phyloP scores from a whole-genome alignment of 2,888 invertebrate species.

The Pharmacophagus antenor region DNA sequence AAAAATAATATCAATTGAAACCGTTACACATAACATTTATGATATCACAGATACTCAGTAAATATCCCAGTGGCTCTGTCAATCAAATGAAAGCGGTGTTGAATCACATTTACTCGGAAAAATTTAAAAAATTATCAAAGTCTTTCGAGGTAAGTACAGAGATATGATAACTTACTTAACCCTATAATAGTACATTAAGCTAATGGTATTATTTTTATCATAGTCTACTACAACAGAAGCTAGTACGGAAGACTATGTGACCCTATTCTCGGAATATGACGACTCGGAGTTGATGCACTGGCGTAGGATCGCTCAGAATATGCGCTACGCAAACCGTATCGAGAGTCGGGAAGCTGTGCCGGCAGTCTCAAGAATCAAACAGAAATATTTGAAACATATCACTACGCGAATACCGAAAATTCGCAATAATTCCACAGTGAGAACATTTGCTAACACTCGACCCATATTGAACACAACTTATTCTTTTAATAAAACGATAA shows the following conservation, averaged over 20 bases:
- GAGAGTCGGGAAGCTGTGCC: background rate
- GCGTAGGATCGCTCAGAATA: constrained; percentile 18
- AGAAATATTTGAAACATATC: background rate
- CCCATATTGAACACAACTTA: background rate
- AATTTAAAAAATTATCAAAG: constrained; percentile 1
- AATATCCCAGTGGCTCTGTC: constrained; percentile 15
- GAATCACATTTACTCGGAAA: constrained; percentile 14
- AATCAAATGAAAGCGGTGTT: constrained; percentile 24
- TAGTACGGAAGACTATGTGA: background rate
- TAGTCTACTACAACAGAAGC: constrained; percentile 1
- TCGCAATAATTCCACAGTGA: background rate
- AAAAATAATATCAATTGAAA: too few relatives aligned
- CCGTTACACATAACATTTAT: background rate
- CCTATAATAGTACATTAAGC: too few relatives aligned
- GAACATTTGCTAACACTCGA: background rate
- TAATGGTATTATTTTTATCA: background rate
- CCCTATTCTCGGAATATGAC: constrained; percentile 21
- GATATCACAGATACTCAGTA: constrained; percentile 9
- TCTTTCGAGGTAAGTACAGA: background rate
- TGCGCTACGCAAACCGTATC: background rate
- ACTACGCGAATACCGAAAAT: background rate
- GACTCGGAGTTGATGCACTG: constrained; percentile 16
- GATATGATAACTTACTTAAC: too few relatives aligned
- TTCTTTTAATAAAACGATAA: background rate
- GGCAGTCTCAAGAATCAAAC: background rate